Base-by-base conservation (phyloP, 2,888 invertebrate genomes). In the Cephus sareptanus region DNA sequence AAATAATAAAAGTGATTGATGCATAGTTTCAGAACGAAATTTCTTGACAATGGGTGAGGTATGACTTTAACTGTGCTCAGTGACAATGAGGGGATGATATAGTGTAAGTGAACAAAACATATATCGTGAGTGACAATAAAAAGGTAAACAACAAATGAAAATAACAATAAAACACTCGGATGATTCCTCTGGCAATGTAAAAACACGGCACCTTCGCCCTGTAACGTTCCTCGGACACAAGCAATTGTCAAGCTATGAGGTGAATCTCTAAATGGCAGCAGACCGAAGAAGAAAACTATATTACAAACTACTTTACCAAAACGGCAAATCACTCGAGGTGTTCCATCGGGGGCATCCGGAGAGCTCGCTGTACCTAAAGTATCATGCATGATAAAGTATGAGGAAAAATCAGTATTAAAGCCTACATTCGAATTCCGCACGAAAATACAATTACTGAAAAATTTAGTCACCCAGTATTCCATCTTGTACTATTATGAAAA, bases 301-400 rank as follows among this genome's bases (percentile, higher is more conserved):
- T 88, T 84, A 86, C 86, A 87, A 84, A 83, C 86, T 89, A 90
- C 90, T 88, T 90, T 90, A 90, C 90, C 90, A 83, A 90, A 90
- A 85, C 88, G 90, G 84, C 90, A 91, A 86, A 86, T 87, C 83
- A 89, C 89, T 83, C 89, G 88, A 84, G 89, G 89, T 79, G 87
- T 82, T 85, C 88, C 87, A 79, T 89, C 85, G 83, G 85, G 82
- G 75, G 84, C 85, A 77, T 89, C 88, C 81, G 87, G 86, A 81
- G 90, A 85, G 80, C 84, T 88, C 84, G 88, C 83, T 77, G 88
- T 84, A 89, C 91, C 91, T 91, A 87, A 87, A 89, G 88, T 88
- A 87, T 89, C 86, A 83, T 85, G 84, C 85, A 81, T 71, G 15
- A 76, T 81, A 79, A 77, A 81, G 80, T 77, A 80, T 69, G 33